Evolutionary conservation across 2,113 vertebrate genomes (phyloP).

Genomic region (Spizaetus ornatus): DNA sequence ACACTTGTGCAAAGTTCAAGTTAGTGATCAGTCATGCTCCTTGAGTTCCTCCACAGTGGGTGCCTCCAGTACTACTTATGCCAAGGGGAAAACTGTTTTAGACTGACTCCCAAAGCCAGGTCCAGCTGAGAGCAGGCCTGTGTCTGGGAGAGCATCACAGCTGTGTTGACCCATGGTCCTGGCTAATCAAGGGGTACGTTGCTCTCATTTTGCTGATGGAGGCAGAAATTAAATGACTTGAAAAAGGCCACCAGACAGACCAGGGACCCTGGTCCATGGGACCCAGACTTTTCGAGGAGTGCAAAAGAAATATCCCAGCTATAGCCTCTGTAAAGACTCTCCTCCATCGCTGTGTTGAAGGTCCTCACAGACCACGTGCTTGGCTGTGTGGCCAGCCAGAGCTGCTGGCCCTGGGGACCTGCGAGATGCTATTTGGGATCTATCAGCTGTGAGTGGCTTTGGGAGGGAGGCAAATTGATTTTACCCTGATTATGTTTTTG

Average conservation of each 20-base stretch:
- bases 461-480: neutral
- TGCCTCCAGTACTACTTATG: neutral
- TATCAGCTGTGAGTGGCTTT: neutral
- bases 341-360: neutral
- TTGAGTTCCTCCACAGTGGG: neutral
- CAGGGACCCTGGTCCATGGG: neutral
- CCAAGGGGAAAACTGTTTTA: neutral
- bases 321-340: neutral
- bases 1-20: neutral
- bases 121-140: neutral
- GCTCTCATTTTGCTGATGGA: neutral
- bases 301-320: neutral
- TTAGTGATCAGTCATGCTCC: neutral
- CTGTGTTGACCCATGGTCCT: neutral
- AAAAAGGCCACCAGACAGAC: neutral
- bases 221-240: neutral
- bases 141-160: neutral
- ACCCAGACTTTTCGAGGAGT: neutral
- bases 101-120: too few species aligned
- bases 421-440: rapidly evolving
- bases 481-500: neutral
- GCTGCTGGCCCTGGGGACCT: neutral
- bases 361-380: neutral
- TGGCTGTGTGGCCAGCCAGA: neutral
- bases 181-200: neutral